A percentile compares a stretch with the other conserved stretches of the same genome.
phyloP scores from a whole-genome alignment of 2,888 invertebrate species.

The Coecobrya sp. region DNA sequence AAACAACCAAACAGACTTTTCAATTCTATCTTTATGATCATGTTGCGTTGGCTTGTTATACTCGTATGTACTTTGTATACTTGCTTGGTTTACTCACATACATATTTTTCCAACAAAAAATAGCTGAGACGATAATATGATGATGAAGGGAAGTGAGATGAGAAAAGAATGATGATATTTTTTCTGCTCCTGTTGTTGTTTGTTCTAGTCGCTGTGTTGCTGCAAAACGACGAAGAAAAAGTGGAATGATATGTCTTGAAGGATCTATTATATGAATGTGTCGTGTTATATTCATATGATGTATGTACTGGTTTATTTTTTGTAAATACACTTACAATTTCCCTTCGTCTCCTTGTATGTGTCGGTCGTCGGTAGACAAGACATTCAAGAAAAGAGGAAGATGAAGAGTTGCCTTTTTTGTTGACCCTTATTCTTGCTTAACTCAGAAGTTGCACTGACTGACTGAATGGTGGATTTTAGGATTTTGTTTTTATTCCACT shows the following conservation, averaged over 20 bases:
- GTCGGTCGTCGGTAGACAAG: not conserved
- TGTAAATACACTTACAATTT: slow-evolving; percentile 9
- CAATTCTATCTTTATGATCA: too few species aligned
- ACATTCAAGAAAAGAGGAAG: not conserved
- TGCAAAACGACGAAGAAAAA: not conserved
- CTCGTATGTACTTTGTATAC: too few species aligned
- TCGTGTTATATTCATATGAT: not conserved
- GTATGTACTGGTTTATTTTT: slow-evolving; percentile 39
- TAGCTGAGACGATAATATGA: not conserved
- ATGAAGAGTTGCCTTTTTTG: not conserved
- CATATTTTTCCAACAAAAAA: not conserved
- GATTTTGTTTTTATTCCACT: slow-evolving; percentile 19
- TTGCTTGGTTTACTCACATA: not conserved
- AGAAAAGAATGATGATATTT: slow-evolving; percentile 1
- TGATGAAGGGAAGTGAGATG: not conserved
- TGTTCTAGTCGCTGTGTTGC: slow-evolving; percentile 10
- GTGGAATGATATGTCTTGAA: slow-evolving; percentile 40
- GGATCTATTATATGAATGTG: slow-evolving; percentile 9
- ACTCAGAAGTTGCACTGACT: not conserved
- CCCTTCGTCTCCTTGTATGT: not conserved
- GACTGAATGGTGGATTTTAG: slow-evolving; percentile 14
- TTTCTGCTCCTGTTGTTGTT: not conserved
- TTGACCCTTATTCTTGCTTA: not conserved
- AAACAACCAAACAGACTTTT: too few species aligned
- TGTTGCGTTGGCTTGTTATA: too few species aligned